Base-by-base conservation (phyloP, 2,113 vertebrate species). In the Misgurnus anguillicaudatus region DNA sequence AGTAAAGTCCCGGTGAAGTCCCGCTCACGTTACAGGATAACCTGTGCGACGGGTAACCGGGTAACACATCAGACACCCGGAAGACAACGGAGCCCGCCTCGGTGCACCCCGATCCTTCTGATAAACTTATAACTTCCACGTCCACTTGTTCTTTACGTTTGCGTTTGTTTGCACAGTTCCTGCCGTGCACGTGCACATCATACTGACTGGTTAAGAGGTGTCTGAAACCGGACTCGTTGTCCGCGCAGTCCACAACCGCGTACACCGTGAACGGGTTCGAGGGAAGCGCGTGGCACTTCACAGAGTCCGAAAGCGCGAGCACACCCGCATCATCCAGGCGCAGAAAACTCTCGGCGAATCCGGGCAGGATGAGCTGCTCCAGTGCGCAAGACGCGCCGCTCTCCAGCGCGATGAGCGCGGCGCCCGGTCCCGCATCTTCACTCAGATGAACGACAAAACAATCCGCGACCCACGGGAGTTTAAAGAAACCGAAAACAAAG, bases 101-200 rank as follows among this genome's bases (percentile, higher is more conserved):
- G 63, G 83, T 88, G 82, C 92, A 93, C 66, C 82, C 70, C 13
- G 78, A 24, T 19, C 55, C 38, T 51, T 81, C 72, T 0, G 82
- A 78, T 85, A 94, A 84, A 85, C 87, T 90, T 19, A 93, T 84
- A 2, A 92, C 84, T 70, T 92, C 92, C 85, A 92, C 83, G 74
- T 93, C 92, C 89, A 88, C 91, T 73, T 74, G 80, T 2, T 88
- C 66, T 80, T 86, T 89, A 19, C 85, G 88, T 69, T 75, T 84
- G 19, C 75, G 89, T 80, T 36, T 90, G 75, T 66, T 87, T 17
- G 78, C 85, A 73, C 93, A 94, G 84, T 89, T 88, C 67, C 80
- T 89, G 8, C 92, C 93, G 75, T 91, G 90, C 1, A 94, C 87
- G 41, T 91, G 87, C 48, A 94, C 89, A 42, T 91, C 85, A 68